Conservation (phyloP, 2,113 vertebrate species). For the Salvelinus fontinalis region DNA sequence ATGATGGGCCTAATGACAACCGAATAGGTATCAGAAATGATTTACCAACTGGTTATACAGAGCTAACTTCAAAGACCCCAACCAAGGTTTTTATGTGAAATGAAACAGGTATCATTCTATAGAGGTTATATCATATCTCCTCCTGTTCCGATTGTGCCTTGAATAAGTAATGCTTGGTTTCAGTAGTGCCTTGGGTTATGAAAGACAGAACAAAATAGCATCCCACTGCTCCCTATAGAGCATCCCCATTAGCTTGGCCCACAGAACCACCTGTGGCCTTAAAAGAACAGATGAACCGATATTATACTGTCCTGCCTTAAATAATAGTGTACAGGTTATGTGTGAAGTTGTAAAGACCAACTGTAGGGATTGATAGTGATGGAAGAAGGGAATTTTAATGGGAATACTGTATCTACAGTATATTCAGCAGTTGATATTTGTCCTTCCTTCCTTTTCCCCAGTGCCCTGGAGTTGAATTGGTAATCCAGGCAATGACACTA, state of each 20-base stretch:
- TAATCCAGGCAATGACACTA: too few relatives aligned
- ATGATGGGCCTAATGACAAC: slow-evolving; percentile 48
- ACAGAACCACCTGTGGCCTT: neutral
- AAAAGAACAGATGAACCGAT: neutral
- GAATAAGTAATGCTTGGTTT: slow-evolving; percentile 40
- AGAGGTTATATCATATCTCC: slow-evolving; percentile 29
- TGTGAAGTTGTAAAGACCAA: neutral
- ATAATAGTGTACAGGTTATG: neutral
- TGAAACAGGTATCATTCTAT: too few relatives aligned
- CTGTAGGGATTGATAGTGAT: neutral
- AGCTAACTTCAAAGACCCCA: slow-evolving; percentile 56
- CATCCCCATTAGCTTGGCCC: neutral
- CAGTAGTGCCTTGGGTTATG: slow-evolving; percentile 39
- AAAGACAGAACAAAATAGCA: slow-evolving; percentile 25
- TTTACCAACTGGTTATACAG: slow-evolving; percentile 55
- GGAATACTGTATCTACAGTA: too few relatives aligned
- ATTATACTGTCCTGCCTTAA: neutral
- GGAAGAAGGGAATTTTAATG: neutral
- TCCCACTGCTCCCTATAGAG: neutral
- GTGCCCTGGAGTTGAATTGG: too few relatives aligned
- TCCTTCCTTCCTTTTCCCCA: too few relatives aligned
- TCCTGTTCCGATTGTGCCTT: slow-evolving; percentile 14
- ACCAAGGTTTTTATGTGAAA: slow-evolving; percentile 38
- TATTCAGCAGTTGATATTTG: too few relatives aligned
- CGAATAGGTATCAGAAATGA: slow-evolving; percentile 63